Evolutionary conservation across 1,140 invertebrate genomes (phyloP), one percentile per base, ranked within the genome.

Genomic region (Conopomorpha cramerella): DNA sequence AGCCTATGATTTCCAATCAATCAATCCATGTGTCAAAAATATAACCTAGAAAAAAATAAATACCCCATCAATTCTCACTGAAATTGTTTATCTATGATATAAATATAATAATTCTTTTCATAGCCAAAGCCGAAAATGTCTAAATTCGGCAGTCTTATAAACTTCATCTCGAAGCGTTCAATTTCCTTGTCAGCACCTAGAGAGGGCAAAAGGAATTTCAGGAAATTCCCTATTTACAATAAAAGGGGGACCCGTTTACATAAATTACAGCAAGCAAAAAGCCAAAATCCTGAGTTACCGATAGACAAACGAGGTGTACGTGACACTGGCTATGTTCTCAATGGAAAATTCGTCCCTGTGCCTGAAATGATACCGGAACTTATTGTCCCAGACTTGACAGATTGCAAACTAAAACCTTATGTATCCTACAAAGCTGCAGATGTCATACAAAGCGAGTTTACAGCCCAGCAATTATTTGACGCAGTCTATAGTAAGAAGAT

Each of bases 351-450:
- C 65, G 67, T 86, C 2, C 45, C 53, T 13, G 65, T 97, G 11
- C 86, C 87, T n/a, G 95, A 98, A 83, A 93, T 90, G 86, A 86
- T 95, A 43, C 93, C 95, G 8, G 90, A 97, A 62, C 56, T 98
- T 10, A 86, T 98, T 41, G 95, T 98, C 11, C 96, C 96, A 1
- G 86, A 96, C 63, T 72, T 98, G 2, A 87, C 82, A 46, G 85
- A 80, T 41, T 93, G 83, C 56, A 66, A 86, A 74, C 76, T 98
- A 15, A 96, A 95, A 70, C 93, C 96, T 0, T 98, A 98, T 59
- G 95, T 98, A 0, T 93, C 92, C 0, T 98, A 97, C 51, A 83
- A 82, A 68, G 82, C 84, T 0, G 72, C 81, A 7, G 86, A 93
- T 35, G 81, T 95, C 2, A 57, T 78, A 8, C 89, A 94, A 62